Evolutionary conservation across 2,113 vertebrate genomes (phyloP).

Genomic region (Trogon surrucura): DNA sequence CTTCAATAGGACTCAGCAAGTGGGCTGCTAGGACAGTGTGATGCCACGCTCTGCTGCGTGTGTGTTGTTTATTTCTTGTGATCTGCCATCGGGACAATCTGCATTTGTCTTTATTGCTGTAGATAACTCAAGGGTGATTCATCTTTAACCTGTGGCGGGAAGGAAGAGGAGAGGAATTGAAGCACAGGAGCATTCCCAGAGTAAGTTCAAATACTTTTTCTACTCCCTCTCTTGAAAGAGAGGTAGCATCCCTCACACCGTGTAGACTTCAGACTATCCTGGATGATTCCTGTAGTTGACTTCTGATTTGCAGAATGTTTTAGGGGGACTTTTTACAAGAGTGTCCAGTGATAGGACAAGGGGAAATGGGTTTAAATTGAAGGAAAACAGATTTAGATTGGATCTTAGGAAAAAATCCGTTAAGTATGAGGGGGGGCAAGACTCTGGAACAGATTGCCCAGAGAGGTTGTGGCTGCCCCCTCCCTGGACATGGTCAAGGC

Average conservation of each 20-base stretch:
- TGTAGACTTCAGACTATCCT: neutral
- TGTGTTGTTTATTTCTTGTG: neutral
- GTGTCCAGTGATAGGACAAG: too few species aligned
- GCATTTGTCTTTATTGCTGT: neutral
- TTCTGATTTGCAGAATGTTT: neutral
- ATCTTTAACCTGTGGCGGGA: accelerated
- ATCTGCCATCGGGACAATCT: neutral
- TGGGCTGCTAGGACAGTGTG: neutral
- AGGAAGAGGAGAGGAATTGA: neutral
- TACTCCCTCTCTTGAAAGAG: neutral
- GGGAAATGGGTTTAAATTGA: too few species aligned
- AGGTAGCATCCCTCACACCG: neutral
- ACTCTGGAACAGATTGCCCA: too few species aligned
- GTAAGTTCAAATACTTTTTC: neutral
- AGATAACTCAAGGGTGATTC: neutral
- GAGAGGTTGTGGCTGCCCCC: too few species aligned
- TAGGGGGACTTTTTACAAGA: neutral
- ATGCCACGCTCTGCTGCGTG: neutral
- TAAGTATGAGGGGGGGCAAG: too few species aligned
- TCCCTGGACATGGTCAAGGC: too few species aligned
- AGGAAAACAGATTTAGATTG: too few species aligned
- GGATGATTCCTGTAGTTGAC: neutral
- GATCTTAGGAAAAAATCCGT: too few species aligned
- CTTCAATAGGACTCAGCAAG: neutral
- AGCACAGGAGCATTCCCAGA: neutral